phyloP scores from a whole-genome alignment of 2,888 invertebrate species.

The Itoplectis maculator region DNA sequence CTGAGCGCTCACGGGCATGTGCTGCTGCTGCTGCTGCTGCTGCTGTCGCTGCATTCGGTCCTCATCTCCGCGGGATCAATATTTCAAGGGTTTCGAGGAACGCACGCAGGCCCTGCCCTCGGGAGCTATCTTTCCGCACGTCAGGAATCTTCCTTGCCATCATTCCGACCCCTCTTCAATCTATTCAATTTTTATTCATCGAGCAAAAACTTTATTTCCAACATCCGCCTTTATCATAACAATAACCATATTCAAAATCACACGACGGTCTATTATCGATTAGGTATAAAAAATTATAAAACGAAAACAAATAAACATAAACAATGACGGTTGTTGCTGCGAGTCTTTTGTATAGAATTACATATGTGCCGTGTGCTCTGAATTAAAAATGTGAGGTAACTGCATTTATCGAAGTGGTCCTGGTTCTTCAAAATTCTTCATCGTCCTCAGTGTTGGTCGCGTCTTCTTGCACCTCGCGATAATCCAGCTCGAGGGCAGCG shows the following conservation, averaged over 20 bases:
- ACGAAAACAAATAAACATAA: background rate
- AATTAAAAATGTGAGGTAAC: no score
- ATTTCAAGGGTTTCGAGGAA: constrained; percentile 69
- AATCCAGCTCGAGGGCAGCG: constrained; percentile 79
- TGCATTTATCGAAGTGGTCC: background rate
- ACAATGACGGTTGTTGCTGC: background rate
- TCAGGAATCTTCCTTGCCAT: constrained; percentile 67
- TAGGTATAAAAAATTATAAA: constrained; percentile 19
- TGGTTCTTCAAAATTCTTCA: constrained; percentile 72
- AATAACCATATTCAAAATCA: background rate
- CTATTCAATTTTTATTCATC: background rate
- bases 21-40: no score
- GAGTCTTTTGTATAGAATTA: no score
- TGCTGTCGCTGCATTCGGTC: constrained; percentile 55
- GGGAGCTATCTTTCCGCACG: constrained; percentile 33
- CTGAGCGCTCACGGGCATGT: constrained; percentile 72
- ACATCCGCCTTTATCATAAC: background rate
- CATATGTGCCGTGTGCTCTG: no score
- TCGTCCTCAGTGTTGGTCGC: constrained; percentile 76
- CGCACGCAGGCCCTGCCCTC: constrained; percentile 60
- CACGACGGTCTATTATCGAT: background rate
- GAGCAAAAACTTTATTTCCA: background rate
- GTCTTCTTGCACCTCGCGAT: constrained; percentile 80
- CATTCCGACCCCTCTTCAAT: constrained; percentile 5
- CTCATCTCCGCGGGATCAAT: constrained; percentile 71